A percentile compares a stretch with the other conserved stretches of the same genome.
Conservation (phyloP, 2,888 invertebrate genomes). For the Parnassius apollo region DNA sequence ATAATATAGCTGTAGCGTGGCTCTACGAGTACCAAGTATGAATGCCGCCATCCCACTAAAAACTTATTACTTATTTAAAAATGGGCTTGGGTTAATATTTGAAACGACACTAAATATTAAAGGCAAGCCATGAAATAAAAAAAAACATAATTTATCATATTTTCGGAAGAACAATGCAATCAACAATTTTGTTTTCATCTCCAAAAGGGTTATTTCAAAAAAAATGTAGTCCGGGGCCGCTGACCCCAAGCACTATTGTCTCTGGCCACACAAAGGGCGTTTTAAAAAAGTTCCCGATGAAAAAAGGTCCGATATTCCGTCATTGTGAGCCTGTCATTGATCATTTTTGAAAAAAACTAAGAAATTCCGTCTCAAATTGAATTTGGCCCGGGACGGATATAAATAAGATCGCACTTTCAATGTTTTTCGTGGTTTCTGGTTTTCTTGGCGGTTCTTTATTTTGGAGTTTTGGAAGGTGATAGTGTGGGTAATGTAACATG, state of each 20-base stretch:
- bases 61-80: no score
- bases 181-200: conserved; percentile 5
- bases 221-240: conserved; percentile 43
- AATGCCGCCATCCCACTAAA: no score
- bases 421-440: conserved; percentile 35
- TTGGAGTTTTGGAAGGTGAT: conserved; percentile 18
- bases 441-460: conserved; percentile 31
- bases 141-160: background rate
- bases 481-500: conserved; percentile 13
- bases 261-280: conserved; percentile 55
- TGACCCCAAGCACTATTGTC: conserved; percentile 67
- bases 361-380: conserved; percentile 61
- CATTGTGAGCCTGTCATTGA: conserved; percentile 75
- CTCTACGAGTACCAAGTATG: no score
- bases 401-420: conserved; percentile 32
- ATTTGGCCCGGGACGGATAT: conserved; percentile 48
- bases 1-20: no score
- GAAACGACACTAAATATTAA: no score
- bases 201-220: conserved; percentile 16
- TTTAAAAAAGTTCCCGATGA: conserved; percentile 39
- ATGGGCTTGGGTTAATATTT: no score
- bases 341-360: conserved; percentile 72
- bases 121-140: background rate
- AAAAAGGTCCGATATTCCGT: conserved; percentile 62
- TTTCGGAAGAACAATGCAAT: background rate